These are phyloP conservation scores for Sinocyclocheilus rhinocerous DNA, from an alignment of 2,113 vertebrate species.

Conservation along the genomic window DNA sequence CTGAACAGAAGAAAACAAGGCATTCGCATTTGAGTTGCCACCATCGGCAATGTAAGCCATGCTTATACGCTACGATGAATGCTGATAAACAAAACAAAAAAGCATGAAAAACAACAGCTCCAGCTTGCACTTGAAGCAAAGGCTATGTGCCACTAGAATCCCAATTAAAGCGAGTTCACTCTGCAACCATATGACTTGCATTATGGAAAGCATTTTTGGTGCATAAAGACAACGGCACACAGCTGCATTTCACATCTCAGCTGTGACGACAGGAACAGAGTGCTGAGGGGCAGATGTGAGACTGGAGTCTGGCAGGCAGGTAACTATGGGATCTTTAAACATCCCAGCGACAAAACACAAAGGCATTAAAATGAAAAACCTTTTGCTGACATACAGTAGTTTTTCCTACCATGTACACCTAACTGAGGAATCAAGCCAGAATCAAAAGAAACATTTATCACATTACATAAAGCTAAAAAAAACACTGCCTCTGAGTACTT, in stretches of 20 bases:
- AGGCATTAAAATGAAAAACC: slow-evolving; percentile 48
- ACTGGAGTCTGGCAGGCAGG: slow-evolving; percentile 64
- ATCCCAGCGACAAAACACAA: slow-evolving; percentile 58
- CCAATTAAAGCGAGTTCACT: background rate
- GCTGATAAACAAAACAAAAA: background rate
- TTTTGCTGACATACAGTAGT: background rate
- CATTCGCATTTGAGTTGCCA: background rate
- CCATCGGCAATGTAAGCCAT: background rate
- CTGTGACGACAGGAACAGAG: slow-evolving; percentile 22
- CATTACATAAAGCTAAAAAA: too few species aligned
- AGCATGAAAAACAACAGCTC: background rate
- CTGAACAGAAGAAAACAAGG: background rate
- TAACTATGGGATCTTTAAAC: slow-evolving; percentile 50
- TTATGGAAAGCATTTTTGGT: slow-evolving; percentile 8
- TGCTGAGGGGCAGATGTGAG: slow-evolving; percentile 45
- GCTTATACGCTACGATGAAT: background rate
- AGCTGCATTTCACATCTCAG: slow-evolving; percentile 29
- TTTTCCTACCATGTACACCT: slow-evolving; percentile 19
- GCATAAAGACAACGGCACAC: background rate
- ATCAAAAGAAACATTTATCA: background rate
- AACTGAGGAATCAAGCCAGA: background rate
- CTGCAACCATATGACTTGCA: background rate
- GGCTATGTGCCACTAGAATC: background rate
- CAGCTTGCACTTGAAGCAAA: background rate
- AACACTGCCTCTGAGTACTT: too few species aligned